Evolutionary conservation across 2,113 vertebrate genomes (phyloP), one percentile per base, ranked within the genome.

Genomic region (Myanophis thanlyinensis): DNA sequence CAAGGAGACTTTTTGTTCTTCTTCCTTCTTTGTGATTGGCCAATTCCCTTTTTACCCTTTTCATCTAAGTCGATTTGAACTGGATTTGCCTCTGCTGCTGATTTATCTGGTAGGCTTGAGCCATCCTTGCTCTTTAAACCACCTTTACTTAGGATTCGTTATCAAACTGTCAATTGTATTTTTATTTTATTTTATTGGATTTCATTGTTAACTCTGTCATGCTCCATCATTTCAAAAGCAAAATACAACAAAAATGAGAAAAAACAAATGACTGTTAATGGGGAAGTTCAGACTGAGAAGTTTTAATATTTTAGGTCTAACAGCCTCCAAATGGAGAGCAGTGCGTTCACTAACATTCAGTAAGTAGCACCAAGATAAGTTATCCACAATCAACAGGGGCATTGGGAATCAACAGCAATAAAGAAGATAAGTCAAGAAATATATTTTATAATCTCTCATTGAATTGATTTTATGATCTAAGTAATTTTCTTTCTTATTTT

Each of bases 181-280:
- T 25, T 93, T 23, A 1, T 89, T 95, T 88, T 93, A 87, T 91
- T 94, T 93, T 87, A 84, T 91, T 27, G 27, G 22, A 48, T 94
- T n/a, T 1, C 18, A n/a, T 90, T 91, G 51, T 46, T 95, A 87
- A 91, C 10, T 25, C 0, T 94, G 95, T 94, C 92, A 80, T 67
- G 49, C 93, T 94, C 90, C 49, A 92, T 92, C 90, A 86, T 30
- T 85, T 93, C 20, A 0, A 4, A 12, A 89, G 56, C 1, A 0
- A 91, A 92, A 91, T 93, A 44, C 15, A 56, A 91, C 40, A 91
- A 52, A 88, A 94, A 93, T 92, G 59, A 94, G 59, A 54, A n/a
- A n/a, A n/a, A n/a, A 89, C 87, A 51, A 20, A 92, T 35, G 1
- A 27, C 44, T 47, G 23, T 44, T 40, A 89, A 89, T 46, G 86